These are phyloP conservation scores for Neolamprologus sp. DNA, from an alignment of 2,113 vertebrate species.

Conservation along the genomic window DNA sequence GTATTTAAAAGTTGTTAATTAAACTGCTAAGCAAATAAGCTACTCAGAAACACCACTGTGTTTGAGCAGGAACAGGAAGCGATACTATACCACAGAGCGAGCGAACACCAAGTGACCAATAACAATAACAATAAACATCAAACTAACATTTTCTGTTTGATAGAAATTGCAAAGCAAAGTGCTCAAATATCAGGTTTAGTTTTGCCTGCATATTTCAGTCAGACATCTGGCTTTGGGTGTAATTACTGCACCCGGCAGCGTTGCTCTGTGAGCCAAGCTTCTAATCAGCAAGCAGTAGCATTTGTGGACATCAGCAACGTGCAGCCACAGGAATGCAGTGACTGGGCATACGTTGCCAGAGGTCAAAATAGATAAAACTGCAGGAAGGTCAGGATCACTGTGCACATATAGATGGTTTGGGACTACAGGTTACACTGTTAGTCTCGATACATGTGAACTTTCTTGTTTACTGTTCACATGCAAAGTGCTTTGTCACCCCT, in stretches of 20 bases:
- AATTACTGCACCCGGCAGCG: not conserved
- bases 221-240: not conserved
- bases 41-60: too few relatives aligned
- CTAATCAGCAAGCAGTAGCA: not conserved
- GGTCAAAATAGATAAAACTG: not conserved
- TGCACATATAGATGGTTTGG: not conserved
- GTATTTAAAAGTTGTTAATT: too few relatives aligned
- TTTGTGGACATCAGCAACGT: not conserved
- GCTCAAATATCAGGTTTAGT: not conserved
- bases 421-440: not conserved
- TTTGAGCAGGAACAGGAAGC: too few relatives aligned
- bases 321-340: not conserved
- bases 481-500: not conserved
- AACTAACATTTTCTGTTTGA: not conserved
- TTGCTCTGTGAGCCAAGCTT: not conserved
- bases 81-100: too few relatives aligned
- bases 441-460: not conserved
- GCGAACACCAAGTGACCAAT: too few relatives aligned
- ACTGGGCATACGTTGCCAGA: not conserved
- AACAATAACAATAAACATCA: not conserved
- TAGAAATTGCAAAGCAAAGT: not conserved
- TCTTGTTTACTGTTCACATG: not conserved
- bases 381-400: not conserved
- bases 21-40: too few relatives aligned
- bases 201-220: not conserved